Percentiles rank a stretch among this genome's conserved stretches.
phyloP scores from a whole-genome alignment of 2,797 vertebrate species.

The Neosilurus hyrtlii region DNA sequence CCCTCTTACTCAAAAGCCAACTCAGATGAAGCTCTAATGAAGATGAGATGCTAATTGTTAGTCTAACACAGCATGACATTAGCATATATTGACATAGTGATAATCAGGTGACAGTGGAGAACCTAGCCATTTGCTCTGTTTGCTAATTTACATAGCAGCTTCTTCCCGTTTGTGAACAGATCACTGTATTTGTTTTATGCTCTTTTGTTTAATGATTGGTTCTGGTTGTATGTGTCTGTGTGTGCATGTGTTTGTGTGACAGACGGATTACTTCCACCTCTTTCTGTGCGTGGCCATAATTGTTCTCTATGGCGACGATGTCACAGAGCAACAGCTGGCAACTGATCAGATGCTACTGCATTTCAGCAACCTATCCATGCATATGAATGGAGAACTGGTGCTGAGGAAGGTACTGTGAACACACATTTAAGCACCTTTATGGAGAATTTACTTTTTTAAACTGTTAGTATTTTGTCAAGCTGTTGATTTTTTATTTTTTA shows the following conservation, averaged over 20 bases:
- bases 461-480: slow-evolving; percentile 37
- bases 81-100: slow-evolving; percentile 50
- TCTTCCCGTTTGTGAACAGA: slow-evolving; percentile 20
- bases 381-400: slow-evolving; percentile 97
- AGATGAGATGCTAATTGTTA: slow-evolving; percentile 49
- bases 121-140: slow-evolving; percentile 34
- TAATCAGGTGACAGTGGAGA: slow-evolving; percentile 44
- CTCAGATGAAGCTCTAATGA: slow-evolving; percentile 47
- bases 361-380: slow-evolving; percentile 97
- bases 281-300: slow-evolving; percentile 97
- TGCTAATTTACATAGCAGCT: slow-evolving; percentile 27
- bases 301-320: slow-evolving; percentile 92
- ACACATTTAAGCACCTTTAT: neutral
- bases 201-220: neutral
- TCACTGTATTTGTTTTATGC: slow-evolving; percentile 2
- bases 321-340: slow-evolving; percentile 90
- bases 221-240: neutral
- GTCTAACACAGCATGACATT: slow-evolving; percentile 45
- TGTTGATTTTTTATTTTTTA: slow-evolving; percentile 65
- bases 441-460: neutral
- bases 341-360: slow-evolving; percentile 98
- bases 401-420: slow-evolving; percentile 85
- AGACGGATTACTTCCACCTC: slow-evolving; percentile 99
- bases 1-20: slow-evolving; percentile 23
- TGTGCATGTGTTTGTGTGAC: slow-evolving; percentile 6